Percentiles rank a stretch among this genome's conserved stretches.
phyloP scores from a whole-genome alignment of 2,113 vertebrate species.

The Ivindomyrus marchei region DNA sequence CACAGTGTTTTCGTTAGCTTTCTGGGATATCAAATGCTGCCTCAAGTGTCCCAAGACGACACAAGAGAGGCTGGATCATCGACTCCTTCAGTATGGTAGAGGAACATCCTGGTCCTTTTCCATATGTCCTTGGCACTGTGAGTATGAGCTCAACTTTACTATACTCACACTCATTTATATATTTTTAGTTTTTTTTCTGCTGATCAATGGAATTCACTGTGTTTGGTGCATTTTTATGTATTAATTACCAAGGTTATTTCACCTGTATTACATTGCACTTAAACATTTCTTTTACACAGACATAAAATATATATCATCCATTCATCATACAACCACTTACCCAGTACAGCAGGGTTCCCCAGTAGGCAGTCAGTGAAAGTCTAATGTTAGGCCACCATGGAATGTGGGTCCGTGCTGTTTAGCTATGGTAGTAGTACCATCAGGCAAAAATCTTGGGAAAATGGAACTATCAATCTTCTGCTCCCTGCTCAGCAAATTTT shows the following conservation, averaged over 20 bases:
- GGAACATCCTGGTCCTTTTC: slow-evolving; percentile 47
- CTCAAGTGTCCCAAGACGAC: slow-evolving; percentile 32
- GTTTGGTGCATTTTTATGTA: neutral
- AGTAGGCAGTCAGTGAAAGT: neutral
- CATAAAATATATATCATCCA: neutral
- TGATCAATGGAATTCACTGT: neutral
- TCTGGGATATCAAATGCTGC: neutral
- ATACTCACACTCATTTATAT: neutral
- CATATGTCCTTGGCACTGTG: slow-evolving; percentile 48
- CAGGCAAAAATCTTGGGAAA: neutral
- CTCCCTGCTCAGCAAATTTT: neutral
- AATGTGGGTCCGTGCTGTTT: neutral
- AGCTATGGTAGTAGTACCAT: neutral
- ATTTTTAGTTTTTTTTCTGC: neutral
- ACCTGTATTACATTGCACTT: neutral
- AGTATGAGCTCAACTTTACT: slow-evolving; percentile 12
- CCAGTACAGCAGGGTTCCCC: neutral
- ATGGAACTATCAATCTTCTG: neutral
- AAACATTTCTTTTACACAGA: neutral
- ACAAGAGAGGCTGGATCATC: slow-evolving; percentile 46
- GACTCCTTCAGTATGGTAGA: slow-evolving; percentile 46
- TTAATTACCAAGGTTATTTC: neutral
- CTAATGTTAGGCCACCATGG: neutral
- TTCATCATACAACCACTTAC: neutral
- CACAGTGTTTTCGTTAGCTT: slow-evolving; percentile 2